Evolutionary conservation across 1,140 invertebrate species (phyloP), one percentile per base, ranked within the genome.

Genomic region (Aethina tumida): DNA sequence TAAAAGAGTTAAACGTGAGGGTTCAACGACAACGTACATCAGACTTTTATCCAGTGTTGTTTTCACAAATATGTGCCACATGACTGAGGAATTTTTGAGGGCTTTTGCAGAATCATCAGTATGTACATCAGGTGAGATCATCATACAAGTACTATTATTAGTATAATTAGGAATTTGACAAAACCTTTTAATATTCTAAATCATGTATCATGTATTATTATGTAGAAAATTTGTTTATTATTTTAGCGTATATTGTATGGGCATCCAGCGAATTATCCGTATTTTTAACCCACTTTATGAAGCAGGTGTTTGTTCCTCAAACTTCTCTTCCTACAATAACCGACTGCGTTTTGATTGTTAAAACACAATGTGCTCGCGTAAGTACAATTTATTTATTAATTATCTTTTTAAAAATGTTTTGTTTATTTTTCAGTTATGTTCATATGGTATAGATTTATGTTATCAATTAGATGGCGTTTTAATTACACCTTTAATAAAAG

Each of bases 271-370:
- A 98, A 66, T 64, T 97, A 27, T 80, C 79, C 58, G 73, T 76
- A 66, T 81, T 85, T 56, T 89, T 71, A 59, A 79, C 69, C 63
- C 84, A 76, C 76, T 82, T 82, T 60, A 79, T 76, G 51, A 92
- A 76, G 54, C 91, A 97, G 63, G 81, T 97, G 12, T 94, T 99
- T 59, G 84, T 84, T 47, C 86, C 90, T 9, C 88, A 95, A 66
- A 80, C 86, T 35, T 76, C 80, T 4, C 58, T 95, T 37, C 79
- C 81, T 29, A 79, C 79, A 3, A 71, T 96, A 29, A 79, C 90
- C 8, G 87, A 94, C 58, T 93, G 91, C 67, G 81, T 97, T 25
- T 69, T 45, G 16, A 36, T 60, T 17, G 53, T 55, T 9, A 50
- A 59, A 14, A 35, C 40, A 13, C 58, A 62, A 34, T 59, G 55